Base-by-base conservation (phyloP, 2,888 invertebrate species). In the Macrosiphum euphorbiae region DNA sequence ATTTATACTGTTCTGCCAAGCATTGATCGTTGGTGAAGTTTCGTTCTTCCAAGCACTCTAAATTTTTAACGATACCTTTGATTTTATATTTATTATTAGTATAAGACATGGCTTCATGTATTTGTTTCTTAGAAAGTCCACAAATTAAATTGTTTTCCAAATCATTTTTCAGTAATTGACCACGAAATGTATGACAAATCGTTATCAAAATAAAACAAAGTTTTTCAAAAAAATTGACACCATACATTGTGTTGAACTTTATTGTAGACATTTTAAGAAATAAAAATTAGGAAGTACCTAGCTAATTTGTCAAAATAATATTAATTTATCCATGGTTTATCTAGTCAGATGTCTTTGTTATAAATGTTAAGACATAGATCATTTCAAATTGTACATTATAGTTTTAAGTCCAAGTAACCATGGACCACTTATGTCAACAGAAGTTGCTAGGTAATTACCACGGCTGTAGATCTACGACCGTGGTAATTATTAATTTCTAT, bases 121-220 rank as follows among this genome's bases (percentile, higher is more conserved):
- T 84, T 91, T 91, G 91, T 84, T 91, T 91, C 28, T 91, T 41
- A 28, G 91, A 35, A 28, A 91, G 52, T 84, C 91, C 91, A 84
- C 91, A 91, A 91, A 91, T 84, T 52, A 52, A 84, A 91, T 47
- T 41, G 10, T 91, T 28, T 55, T 84, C 84, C 28, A 28, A 44
- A 91, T 91, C 52, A 24, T 16, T 52, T 41, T 41, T 91, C 13
- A 78, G 0, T 16, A 52, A 41, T 3, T 84, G 28, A 28, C 52
- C 84, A 50, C 55, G 13, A 84, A 50, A 28, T 28, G 26, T n/a
- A 28, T 84, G 35, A 91, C 13, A 84, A 52, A 84, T 44, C 3
- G 26, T 16, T 11, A 90, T 67, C 26, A 91, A 84, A 52, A 91
- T 52, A 28, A 90, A 78, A 90, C 26, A 11, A 41, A 78, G 16